Evolutionary conservation across 2,888 invertebrate species (phyloP).

Genomic region (Tenthredo notha): DNA sequence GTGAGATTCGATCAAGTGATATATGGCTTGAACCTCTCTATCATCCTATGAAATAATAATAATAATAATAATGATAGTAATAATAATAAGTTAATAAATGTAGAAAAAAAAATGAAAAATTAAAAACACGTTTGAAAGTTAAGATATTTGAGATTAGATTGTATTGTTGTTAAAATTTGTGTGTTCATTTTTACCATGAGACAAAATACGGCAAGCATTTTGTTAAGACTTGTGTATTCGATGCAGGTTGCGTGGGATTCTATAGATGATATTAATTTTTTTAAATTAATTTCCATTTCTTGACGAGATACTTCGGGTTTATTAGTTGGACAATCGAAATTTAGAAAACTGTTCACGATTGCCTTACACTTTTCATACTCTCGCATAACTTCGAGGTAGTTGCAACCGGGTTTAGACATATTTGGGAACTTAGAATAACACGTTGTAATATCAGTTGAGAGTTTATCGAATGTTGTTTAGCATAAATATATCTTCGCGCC

Average conservation of each 20-base stretch:
- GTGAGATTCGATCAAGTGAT: constrained; percentile 72
- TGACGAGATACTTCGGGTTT: not conserved
- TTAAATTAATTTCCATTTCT: constrained; percentile 15
- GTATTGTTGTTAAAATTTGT: not conserved
- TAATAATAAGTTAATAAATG: not conserved
- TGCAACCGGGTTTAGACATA: not conserved
- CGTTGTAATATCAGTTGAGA: not conserved
- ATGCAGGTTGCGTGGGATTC: constrained; percentile 57
- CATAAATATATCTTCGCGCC: not conserved
- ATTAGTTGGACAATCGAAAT: not conserved
- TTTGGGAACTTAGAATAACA: not conserved
- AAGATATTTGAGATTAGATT: not conserved
- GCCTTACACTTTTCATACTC: constrained; percentile 6
- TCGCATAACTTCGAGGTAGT: constrained; percentile 4
- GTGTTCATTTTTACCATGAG: constrained; percentile 61
- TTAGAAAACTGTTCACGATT: not conserved
- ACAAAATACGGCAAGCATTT: constrained; percentile 67
- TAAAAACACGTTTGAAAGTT: not conserved
- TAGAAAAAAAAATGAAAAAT: not conserved
- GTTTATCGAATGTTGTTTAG: not conserved
- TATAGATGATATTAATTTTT: constrained; percentile 7
- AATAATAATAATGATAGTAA: constrained; percentile 9
- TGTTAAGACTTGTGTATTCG: constrained; percentile 67
- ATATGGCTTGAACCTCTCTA: constrained; percentile 69
- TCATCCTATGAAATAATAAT: constrained; percentile 59